Evolutionary conservation across 2,797 vertebrate genomes (phyloP).

Genomic region (Diplodus puntazzo): DNA sequence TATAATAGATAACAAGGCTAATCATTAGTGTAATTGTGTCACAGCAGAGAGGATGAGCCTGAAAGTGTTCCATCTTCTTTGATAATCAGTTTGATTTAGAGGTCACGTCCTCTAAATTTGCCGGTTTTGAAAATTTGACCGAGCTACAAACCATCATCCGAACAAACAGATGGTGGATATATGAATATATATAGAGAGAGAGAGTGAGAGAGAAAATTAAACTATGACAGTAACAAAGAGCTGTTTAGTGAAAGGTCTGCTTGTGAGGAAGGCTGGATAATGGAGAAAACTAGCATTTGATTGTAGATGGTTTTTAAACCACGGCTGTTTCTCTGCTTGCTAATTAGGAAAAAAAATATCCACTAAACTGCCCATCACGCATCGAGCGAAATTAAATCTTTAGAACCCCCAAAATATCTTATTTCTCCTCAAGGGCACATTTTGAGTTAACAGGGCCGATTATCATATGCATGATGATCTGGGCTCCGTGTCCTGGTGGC

Average conservation of each 20-base stretch:
- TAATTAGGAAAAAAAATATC: conserved; percentile 31
- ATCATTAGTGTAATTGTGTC: neutral
- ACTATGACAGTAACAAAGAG: neutral
- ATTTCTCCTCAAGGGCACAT: conserved; percentile 61
- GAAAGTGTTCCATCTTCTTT: neutral
- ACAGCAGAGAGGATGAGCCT: neutral
- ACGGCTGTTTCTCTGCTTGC: conserved; percentile 30
- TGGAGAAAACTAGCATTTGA: neutral
- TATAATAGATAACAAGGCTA: neutral
- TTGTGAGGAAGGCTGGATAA: neutral
- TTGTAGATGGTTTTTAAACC: neutral
- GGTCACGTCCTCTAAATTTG: neutral
- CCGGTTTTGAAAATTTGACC: neutral
- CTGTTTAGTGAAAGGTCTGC: neutral
- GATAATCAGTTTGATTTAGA: neutral
- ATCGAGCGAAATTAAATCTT: conserved; percentile 49
- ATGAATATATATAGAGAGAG: neutral
- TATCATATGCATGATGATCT: conserved; percentile 68
- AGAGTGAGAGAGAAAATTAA: neutral
- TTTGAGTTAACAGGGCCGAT: conserved; percentile 49
- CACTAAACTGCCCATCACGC: conserved; percentile 29
- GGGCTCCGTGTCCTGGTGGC: conserved; percentile 24
- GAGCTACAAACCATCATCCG: neutral
- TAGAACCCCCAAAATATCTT: conserved; percentile 26
- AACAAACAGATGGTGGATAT: neutral